These are phyloP conservation scores for Cybosia mesomella DNA, from an alignment of 2,888 invertebrate genomes.

Conservation along the genomic window DNA sequence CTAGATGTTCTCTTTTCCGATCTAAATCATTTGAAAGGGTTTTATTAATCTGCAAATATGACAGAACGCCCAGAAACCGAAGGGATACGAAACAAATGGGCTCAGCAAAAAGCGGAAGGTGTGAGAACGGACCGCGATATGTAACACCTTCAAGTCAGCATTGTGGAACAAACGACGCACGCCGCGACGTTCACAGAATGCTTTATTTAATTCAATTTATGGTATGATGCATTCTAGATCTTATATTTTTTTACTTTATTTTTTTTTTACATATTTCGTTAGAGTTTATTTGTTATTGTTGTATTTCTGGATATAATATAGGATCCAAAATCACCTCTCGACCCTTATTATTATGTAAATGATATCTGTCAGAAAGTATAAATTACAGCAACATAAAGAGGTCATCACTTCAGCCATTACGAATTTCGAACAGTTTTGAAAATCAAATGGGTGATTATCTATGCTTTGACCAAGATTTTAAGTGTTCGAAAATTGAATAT, in stretches of 20 bases:
- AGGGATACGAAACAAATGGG: constrained; percentile 20
- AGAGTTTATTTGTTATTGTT: too few species aligned
- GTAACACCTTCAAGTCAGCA: constrained; percentile 48
- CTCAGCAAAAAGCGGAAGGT: constrained; percentile 40
- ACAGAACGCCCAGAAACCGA: constrained; percentile 13
- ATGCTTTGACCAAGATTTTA: constrained; percentile 59
- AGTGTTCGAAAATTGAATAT: constrained; percentile 8
- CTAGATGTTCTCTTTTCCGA: too few species aligned
- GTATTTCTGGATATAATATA: constrained; percentile 28
- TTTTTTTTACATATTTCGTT: too few species aligned
- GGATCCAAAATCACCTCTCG: constrained; percentile 42
- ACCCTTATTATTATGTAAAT: constrained; percentile 62
- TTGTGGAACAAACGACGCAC: constrained; percentile 34
- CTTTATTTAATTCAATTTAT: constrained; percentile 17
- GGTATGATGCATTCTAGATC: not conserved
- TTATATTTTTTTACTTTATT: too few species aligned
- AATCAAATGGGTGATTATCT: constrained; percentile 40
- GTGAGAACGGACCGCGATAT: constrained; percentile 50
- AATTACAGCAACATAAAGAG: constrained; percentile 46
- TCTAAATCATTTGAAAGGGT: constrained; percentile 14
- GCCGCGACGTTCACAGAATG: constrained; percentile 46
- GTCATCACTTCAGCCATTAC: constrained; percentile 43
- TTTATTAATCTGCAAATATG: constrained; percentile 6
- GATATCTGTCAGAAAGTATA: constrained; percentile 42
- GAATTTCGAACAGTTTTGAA: constrained; percentile 55